Evolutionary conservation across 1,140 invertebrate genomes (phyloP), one percentile per base, ranked within the genome.

Genomic region (Ditylenchus dipsaci): DNA sequence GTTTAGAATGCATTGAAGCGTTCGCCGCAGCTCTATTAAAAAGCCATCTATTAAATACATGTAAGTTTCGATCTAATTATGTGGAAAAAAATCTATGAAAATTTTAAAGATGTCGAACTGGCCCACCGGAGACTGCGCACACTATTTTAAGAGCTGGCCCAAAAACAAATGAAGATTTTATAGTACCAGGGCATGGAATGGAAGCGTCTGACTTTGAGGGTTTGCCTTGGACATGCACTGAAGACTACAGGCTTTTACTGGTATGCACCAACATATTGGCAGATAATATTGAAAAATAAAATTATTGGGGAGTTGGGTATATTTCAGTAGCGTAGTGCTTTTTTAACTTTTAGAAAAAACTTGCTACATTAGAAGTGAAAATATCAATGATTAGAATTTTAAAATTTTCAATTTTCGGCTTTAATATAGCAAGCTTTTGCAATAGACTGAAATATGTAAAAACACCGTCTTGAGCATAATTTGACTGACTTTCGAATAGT

Each of bases 181-280:
- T 69, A 19, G 33, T 62, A 11, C 26, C n/a, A 17, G 11, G 9
- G 8, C 17, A 23, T 27, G 53, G 19, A 59, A 19, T 29, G 15
- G 68, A 70, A 56, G 45, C 65, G 21, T 13, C 15, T n/a, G 68
- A 70, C 47, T 72, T 29, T 61, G 66, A 70, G 58, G 68, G 68
- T 1, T 47, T 43, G 27, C 33, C 60, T 17, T 70, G 68, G 68
- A 70, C 33, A 56, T 65, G 64, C n/a, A 19, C 33, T 45, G 68
- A 70, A 60, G 68, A 70, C 47, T 26, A 17, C 19, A 43, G 67
- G n/a, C 53, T 70, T 30, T 27, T 70, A 38, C 70, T 57, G 68
- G 68, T 70, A 23, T 29, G 29, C n/a, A 42, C 9, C 15, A 8
- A 27, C n/a, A n/a, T n/a, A n/a, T n/a, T n/a, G n/a, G n/a, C n/a